Base-by-base conservation (phyloP, 2,888 invertebrate genomes). In the Seira sanloemensis region DNA sequence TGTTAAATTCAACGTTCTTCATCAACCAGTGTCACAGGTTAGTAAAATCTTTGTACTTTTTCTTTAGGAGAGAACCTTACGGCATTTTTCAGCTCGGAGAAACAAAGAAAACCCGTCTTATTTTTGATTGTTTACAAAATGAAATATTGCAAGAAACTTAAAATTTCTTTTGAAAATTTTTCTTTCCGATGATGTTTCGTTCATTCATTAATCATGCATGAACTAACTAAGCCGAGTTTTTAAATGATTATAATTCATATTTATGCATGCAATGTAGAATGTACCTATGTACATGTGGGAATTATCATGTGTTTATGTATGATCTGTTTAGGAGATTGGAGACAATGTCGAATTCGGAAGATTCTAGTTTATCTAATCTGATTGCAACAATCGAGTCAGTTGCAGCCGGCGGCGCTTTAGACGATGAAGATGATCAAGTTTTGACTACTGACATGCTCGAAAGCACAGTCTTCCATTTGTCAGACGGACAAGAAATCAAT, bases 321-420 rank as follows among this genome's bases (percentile, higher is more conserved):
- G 37, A 37, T 37, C 4, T 37, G 37, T 37, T 37, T 37, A n/a
- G 37, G 37, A 37, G n/a, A n/a, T n/a, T n/a, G n/a, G n/a, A n/a
- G n/a, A n/a, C n/a, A n/a, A n/a, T n/a, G n/a, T 37, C 37, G 12
- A 37, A 26, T 68, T n/a, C 68, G 12, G 25, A 23, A n/a, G 2
- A 16, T 1, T 24, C 26, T 19, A 75, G 18, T 25, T 58, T 83
- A 25, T 72, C 72, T n/a, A 83, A 83, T 68, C 54, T 83, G 24
- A 69, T 73, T 0, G 83, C 83, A 37, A 83, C 83, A 4, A 83
- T 83, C 37, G 77, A 83, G 0, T 72, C 83, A 12, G 83, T 83
- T 18, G 83, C 83, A 18, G 77, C 78, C 16, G 83, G 83, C 2
- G 50, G 23, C 1, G 7, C 0, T 18, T 19, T 18, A 18, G 68